A percentile compares a stretch with the other conserved stretches of the same genome.
Evolutionary conservation across 1,140 invertebrate genomes (phyloP).

Genomic region (Kradibia gibbosae): DNA sequence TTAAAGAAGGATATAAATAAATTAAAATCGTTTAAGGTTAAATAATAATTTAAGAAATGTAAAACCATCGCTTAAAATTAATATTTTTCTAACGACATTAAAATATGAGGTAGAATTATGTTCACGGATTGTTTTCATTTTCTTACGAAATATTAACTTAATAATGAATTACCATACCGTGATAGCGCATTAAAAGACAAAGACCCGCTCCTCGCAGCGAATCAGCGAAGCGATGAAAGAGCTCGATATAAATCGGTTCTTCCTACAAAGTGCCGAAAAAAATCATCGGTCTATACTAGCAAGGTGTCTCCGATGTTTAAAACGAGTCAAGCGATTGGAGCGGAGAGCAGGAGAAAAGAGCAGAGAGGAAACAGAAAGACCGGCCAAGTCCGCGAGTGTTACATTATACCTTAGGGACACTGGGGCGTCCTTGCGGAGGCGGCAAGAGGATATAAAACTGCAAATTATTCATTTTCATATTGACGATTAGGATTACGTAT

Average conservation of each 20-base stretch:
- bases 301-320: not conserved
- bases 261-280: not conserved
- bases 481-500: constrained; percentile 34
- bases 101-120: no score
- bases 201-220: no score
- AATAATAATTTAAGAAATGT: no score
- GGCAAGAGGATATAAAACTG: constrained; percentile 27
- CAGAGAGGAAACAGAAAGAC: not conserved
- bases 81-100: no score
- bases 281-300: constrained; percentile 10
- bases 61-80: no score
- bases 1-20: no score
- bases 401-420: not conserved
- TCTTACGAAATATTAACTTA: no score
- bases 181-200: no score
- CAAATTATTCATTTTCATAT: constrained; percentile 48
- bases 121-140: no score
- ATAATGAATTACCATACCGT: no score
- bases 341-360: not conserved
- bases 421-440: constrained; percentile 6
- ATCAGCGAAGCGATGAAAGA: not conserved
- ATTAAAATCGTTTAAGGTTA: no score
- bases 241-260: not conserved
- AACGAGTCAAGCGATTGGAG: not conserved
- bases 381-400: not conserved